Conservation (phyloP, 2,113 vertebrate species). For the Apteryx mantelli region DNA sequence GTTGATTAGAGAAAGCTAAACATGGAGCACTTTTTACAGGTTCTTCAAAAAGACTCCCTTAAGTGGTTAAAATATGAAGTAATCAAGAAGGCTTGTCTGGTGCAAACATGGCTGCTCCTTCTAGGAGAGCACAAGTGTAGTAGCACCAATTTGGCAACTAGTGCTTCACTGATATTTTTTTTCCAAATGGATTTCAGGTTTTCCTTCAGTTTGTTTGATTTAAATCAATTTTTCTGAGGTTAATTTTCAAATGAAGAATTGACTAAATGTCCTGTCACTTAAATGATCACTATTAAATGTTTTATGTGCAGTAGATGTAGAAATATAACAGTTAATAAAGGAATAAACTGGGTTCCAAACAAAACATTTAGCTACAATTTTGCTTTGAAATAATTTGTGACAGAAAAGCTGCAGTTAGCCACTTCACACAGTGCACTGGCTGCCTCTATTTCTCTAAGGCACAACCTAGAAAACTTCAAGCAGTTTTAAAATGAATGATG, state of each 20-base stretch:
- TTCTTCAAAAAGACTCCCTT: background rate
- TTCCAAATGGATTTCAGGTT: slow-evolving; percentile 49
- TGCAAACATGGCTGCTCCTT: slow-evolving; percentile 17
- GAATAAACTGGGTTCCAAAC: slow-evolving; percentile 58
- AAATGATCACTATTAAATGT: slow-evolving; percentile 61
- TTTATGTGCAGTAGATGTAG: slow-evolving; percentile 68
- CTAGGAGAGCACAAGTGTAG: background rate
- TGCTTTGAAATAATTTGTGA: slow-evolving; percentile 71
- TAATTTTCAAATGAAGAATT: slow-evolving; percentile 66
- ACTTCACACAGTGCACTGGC: slow-evolving; percentile 54
- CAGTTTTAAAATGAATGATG: slow-evolving; percentile 65
- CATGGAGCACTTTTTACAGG: background rate
- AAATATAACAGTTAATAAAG: slow-evolving; percentile 73
- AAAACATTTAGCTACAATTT: slow-evolving; percentile 69
- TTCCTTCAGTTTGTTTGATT: slow-evolving; percentile 55
- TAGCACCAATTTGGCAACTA: background rate
- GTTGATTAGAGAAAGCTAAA: background rate
- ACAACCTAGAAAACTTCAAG: slow-evolving; percentile 59
- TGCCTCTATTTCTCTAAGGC: slow-evolving; percentile 46
- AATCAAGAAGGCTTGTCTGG: background rate
- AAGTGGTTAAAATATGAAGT: slow-evolving; percentile 28
- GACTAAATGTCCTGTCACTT: slow-evolving; percentile 59
- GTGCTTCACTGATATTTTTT: slow-evolving; percentile 30
- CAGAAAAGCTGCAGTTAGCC: slow-evolving; percentile 60
- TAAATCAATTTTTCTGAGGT: slow-evolving; percentile 44